These are phyloP conservation scores for Ceratosolen solmsi DNA, from an alignment of 1,140 invertebrate species.

Conservation along the genomic window DNA sequence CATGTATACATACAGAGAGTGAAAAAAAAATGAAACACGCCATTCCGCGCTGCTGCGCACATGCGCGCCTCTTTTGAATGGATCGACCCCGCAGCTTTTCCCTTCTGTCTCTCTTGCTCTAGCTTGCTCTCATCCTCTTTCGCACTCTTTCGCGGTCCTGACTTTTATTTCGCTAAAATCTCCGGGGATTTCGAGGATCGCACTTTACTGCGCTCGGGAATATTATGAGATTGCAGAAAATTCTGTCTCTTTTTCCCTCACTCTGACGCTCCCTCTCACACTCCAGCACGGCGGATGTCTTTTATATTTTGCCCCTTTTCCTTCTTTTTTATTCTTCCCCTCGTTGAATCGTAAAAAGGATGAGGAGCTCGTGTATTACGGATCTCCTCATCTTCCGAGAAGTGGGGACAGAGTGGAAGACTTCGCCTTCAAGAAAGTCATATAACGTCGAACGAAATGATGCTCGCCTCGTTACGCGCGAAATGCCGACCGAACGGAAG, in stretches of 20 bases:
- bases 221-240: slow-evolving; percentile 70
- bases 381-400: slow-evolving; percentile 22
- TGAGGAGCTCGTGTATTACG: slow-evolving; percentile 52
- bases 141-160: slow-evolving; percentile 50
- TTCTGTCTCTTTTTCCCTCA: slow-evolving; percentile 52
- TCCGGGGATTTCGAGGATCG: slow-evolving; percentile 67
- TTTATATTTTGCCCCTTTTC: slow-evolving; percentile 38
- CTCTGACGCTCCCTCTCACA: slow-evolving; percentile 45
- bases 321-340: slow-evolving; percentile 28
- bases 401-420: background rate
- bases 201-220: slow-evolving; percentile 60
- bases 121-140: background rate
- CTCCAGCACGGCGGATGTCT: slow-evolving; percentile 51
- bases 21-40: slow-evolving; percentile 34
- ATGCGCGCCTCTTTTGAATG: slow-evolving; percentile 48
- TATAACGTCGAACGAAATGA: slow-evolving; percentile 16
- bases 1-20: background rate
- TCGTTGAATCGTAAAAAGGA: slow-evolving; percentile 54
- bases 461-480: slow-evolving; percentile 40
- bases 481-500: background rate
- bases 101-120: slow-evolving; percentile 44
- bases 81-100: slow-evolving; percentile 46
- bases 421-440: background rate
- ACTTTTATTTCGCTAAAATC: slow-evolving; percentile 68
- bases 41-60: slow-evolving; percentile 28